phyloP scores from a whole-genome alignment of 1,140 invertebrate genomes.

The Rhopalosiphum maidis region DNA sequence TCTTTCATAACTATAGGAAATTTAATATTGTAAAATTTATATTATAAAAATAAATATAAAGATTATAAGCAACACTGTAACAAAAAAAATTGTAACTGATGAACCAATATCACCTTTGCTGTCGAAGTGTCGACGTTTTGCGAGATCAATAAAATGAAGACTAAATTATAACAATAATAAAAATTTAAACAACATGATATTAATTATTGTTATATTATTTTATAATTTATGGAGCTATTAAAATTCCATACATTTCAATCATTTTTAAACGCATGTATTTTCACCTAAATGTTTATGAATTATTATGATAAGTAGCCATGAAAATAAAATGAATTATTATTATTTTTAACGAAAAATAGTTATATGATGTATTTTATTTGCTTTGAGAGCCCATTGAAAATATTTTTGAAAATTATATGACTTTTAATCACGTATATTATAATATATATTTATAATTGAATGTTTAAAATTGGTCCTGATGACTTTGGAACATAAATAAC shows the following conservation, averaged over 20 bases:
- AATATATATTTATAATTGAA: neutral
- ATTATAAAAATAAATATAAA: too few species aligned
- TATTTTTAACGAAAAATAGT: neutral
- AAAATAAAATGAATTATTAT: neutral
- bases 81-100: too few species aligned
- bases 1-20: too few species aligned
- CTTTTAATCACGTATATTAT: neutral
- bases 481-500: constrained; percentile 22
- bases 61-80: too few species aligned
- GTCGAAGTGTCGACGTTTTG: too few species aligned
- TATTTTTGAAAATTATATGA: neutral
- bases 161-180: too few species aligned
- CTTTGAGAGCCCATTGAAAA: neutral
- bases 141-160: too few species aligned
- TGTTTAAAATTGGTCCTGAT: neutral
- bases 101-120: too few species aligned
- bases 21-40: too few species aligned
- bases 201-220: neutral
- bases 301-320: neutral
- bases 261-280: too few species aligned
- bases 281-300: neutral
- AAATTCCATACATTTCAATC: too few species aligned
- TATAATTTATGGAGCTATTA: too few species aligned
- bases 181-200: neutral
- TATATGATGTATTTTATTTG: neutral